phyloP scores from a whole-genome alignment of 1,140 invertebrate genomes.

The Eupristina koningsbergeri region DNA sequence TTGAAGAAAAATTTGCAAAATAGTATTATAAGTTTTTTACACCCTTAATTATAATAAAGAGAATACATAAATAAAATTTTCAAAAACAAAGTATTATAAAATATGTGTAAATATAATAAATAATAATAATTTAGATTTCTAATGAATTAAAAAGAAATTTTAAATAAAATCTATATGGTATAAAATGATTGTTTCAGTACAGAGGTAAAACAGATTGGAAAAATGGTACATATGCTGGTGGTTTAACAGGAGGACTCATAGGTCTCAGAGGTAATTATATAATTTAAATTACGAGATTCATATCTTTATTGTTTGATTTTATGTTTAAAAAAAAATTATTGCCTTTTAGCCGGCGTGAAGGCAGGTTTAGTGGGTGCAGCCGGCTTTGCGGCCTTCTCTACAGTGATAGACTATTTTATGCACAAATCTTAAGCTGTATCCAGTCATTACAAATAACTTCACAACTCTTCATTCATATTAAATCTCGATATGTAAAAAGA shows the following conservation, averaged over 20 bases:
- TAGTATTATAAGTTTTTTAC: too few species aligned
- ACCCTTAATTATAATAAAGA: too few species aligned
- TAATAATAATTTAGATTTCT: too few species aligned
- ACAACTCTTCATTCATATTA: conserved; percentile 9
- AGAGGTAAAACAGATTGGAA: conserved; percentile 96
- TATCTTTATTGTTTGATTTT: conserved; percentile 40
- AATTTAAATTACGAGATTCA: conserved; percentile 41
- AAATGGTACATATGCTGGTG: conserved; percentile 96
- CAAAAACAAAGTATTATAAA: too few species aligned
- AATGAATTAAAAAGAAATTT: too few species aligned
- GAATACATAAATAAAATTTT: too few species aligned
- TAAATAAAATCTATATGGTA: not conserved
- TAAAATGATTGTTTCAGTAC: conserved; percentile 75
- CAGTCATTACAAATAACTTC: not conserved
- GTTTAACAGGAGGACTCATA: conserved; percentile 93
- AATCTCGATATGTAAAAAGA: conserved; percentile 47
- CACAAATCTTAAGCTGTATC: conserved; percentile 67
- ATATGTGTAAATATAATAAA: too few species aligned
- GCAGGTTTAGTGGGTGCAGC: conserved; percentile 92
- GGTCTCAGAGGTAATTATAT: conserved; percentile 86
- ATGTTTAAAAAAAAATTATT: conserved; percentile 41
- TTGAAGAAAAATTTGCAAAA: too few species aligned
- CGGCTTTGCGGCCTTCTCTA: conserved; percentile 96
- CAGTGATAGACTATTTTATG: conserved; percentile 96
- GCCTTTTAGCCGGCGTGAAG: conserved; percentile 89